Conservation (phyloP, 2,888 invertebrate species). For the Machimus atricapillus region DNA sequence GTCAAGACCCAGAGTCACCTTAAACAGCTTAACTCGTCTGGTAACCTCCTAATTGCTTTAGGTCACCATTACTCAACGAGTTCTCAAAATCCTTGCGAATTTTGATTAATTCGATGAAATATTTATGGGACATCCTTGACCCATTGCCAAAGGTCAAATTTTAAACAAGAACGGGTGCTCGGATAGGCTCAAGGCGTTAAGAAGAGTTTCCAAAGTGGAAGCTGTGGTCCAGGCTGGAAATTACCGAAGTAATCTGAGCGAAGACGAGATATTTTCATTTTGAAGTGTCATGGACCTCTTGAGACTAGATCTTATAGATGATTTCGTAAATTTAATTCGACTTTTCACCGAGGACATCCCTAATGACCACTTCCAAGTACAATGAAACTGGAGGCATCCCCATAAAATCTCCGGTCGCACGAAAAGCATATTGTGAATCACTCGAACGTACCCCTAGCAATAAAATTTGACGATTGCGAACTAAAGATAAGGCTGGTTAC, state of each 20-base stretch:
- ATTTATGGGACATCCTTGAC: neutral
- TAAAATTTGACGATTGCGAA: slow-evolving; percentile 18
- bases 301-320: neutral
- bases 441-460: slow-evolving; percentile 9
- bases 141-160: neutral
- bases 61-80: neutral
- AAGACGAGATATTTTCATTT: neutral
- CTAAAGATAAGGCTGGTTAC: neutral
- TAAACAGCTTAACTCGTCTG: neutral
- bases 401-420: neutral
- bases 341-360: slow-evolving; percentile 14
- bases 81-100: neutral
- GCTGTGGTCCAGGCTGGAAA: neutral
- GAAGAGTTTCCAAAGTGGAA: neutral
- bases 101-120: slow-evolving; percentile 4
- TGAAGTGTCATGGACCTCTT: neutral
- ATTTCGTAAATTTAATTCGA: slow-evolving; percentile 25
- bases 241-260: neutral
- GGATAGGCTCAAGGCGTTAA: neutral
- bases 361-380: slow-evolving; percentile 30
- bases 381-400: neutral
- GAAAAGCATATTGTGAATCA: slow-evolving; percentile 20
- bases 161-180: neutral
- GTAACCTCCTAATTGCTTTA: neutral
- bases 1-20: neutral